These are phyloP conservation scores for Bombus pyrosoma DNA, from an alignment of 1,140 invertebrate species.

Conservation along the genomic window DNA sequence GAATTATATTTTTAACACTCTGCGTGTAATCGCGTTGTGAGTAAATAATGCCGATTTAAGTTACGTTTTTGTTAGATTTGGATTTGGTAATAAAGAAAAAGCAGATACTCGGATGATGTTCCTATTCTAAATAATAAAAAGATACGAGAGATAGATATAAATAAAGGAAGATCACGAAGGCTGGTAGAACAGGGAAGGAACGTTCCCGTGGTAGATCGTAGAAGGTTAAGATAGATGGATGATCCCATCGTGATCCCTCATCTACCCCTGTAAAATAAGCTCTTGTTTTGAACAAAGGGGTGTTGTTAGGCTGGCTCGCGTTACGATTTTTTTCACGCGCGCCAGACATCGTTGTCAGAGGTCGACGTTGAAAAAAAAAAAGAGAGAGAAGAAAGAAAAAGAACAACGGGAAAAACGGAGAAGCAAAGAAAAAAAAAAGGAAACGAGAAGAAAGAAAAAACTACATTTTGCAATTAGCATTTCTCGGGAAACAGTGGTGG, in stretches of 20 bases:
- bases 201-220: no score
- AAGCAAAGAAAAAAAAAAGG: background rate
- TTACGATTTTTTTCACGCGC: conserved; percentile 6
- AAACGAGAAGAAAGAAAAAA: background rate
- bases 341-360: background rate
- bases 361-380: background rate
- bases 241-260: background rate
- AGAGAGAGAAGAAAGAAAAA: no score
- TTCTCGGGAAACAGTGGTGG: conserved; percentile 18
- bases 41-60: no score
- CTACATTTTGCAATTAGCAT: conserved; percentile 45
- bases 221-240: background rate
- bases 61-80: no score
- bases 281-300: background rate
- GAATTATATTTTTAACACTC: no score
- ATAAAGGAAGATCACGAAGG: background rate
- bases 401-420: background rate
- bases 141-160: no score
- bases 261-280: background rate
- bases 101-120: no score
- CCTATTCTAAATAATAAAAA: background rate
- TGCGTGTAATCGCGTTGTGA: no score
- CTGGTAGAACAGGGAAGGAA: background rate
- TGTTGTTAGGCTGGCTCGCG: background rate
- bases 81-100: no score